phyloP scores from a whole-genome alignment of 2,888 invertebrate species.

The Selenia dentaria region DNA sequence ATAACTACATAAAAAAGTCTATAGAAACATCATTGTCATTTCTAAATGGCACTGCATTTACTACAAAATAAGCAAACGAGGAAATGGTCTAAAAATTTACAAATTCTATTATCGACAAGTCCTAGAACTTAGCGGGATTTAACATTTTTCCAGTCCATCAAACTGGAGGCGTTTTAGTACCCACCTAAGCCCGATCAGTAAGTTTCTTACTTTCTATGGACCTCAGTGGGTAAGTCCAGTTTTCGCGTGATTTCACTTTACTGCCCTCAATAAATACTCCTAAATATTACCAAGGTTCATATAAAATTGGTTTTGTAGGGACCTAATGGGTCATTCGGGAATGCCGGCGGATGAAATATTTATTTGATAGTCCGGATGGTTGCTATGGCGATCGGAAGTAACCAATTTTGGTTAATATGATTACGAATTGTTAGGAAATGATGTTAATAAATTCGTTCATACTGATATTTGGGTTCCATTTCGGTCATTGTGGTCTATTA shows the following conservation, averaged over 20 bases:
- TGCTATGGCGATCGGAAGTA: constrained; percentile 14
- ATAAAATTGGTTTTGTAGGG: constrained; percentile 31
- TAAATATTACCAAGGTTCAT: constrained; percentile 33
- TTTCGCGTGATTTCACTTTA: constrained; percentile 31
- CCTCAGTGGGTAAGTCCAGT: constrained; percentile 22
- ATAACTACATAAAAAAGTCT: too few species aligned
- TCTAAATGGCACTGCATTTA: too few species aligned
- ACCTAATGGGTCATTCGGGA: constrained; percentile 33
- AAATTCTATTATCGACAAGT: too few species aligned
- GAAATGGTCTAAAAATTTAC: too few species aligned
- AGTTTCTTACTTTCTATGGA: constrained; percentile 40
- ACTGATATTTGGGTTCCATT: background rate
- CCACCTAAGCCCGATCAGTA: constrained; percentile 35
- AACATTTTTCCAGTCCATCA: constrained; percentile 38
- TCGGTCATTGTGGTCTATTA: too few species aligned
- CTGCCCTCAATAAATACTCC: constrained; percentile 31
- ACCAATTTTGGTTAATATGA: constrained; percentile 22
- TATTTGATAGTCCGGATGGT: constrained; percentile 26
- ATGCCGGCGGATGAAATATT: constrained; percentile 25
- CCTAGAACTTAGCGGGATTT: too few species aligned
- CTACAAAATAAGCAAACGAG: too few species aligned
- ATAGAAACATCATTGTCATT: too few species aligned
- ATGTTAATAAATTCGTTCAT: constrained; percentile 6
- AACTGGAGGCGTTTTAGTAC: constrained; percentile 29
- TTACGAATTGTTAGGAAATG: constrained; percentile 20